phyloP scores from a whole-genome alignment of 2,888 invertebrate species.

The Sphaerophoria taeniata region DNA sequence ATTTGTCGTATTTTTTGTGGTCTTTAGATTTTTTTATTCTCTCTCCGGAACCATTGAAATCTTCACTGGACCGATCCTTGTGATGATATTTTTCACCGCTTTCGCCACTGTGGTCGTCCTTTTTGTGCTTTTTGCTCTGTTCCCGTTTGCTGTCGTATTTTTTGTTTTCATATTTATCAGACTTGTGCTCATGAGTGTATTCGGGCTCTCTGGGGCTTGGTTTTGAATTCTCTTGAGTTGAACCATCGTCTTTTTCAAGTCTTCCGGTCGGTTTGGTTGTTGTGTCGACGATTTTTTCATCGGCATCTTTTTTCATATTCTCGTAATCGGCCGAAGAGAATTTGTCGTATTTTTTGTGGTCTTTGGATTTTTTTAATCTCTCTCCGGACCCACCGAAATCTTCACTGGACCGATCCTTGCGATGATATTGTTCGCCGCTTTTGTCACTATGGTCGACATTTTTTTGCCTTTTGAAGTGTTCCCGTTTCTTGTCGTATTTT shows the following conservation, averaged over 20 bases:
- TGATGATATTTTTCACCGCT: constrained; percentile 56
- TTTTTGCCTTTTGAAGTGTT: constrained; percentile 46
- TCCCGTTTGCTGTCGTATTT: constrained; percentile 49
- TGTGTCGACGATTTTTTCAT: no score
- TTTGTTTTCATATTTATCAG: constrained; percentile 39
- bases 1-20: constrained; percentile 58
- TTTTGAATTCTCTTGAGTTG: no score
- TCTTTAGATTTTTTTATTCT: constrained; percentile 58
- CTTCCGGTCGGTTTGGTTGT: no score
- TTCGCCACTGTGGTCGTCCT: constrained; percentile 44
- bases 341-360: constrained; percentile 29
- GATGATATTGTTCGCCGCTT: constrained; percentile 57
- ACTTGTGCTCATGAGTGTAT: no score
- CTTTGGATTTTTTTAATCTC: constrained; percentile 55
- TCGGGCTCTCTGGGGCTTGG: no score
- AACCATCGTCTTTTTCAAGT: no score
- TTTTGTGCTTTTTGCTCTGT: constrained; percentile 45
- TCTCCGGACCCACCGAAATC: constrained; percentile 56
- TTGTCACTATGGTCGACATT: constrained; percentile 49
- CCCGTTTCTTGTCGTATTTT: constrained; percentile 44
- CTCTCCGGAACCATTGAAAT: constrained; percentile 54
- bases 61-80: constrained; percentile 64
- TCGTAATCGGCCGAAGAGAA: constrained; percentile 54
- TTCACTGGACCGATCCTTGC: constrained; percentile 62
- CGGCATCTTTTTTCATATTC: constrained; percentile 70